Evolutionary conservation across 2,888 invertebrate species (phyloP).

Genomic region (Eurytoma adleriae): DNA sequence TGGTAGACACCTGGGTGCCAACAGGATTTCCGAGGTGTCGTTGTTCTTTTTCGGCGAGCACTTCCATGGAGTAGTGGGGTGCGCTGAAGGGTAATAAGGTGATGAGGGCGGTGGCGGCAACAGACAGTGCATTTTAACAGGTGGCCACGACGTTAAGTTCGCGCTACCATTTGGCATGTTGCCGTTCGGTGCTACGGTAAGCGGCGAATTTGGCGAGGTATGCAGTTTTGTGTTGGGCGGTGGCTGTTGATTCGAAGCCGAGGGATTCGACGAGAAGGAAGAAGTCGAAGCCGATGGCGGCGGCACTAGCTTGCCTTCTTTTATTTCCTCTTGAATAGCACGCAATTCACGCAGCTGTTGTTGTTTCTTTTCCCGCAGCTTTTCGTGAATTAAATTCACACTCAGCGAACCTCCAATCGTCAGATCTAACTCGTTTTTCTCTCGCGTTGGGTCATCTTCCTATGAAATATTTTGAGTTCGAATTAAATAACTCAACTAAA

Average conservation of each 20-base stretch:
- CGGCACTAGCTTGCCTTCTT: constrained; percentile 86
- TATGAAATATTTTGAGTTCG: background rate
- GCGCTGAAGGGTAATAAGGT: constrained; percentile 68
- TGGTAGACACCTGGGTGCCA: constrained; percentile 82
- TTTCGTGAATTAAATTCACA: constrained; percentile 83
- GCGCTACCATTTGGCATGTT: constrained; percentile 46
- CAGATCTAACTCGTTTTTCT: constrained; percentile 83
- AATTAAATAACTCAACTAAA: background rate
- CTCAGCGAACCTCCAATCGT: constrained; percentile 84
- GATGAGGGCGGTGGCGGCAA: constrained; percentile 68
- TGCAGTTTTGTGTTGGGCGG: constrained; percentile 80
- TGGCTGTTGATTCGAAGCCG: constrained; percentile 74
- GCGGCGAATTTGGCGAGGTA: constrained; percentile 70
- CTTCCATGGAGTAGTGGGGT: constrained; percentile 40
- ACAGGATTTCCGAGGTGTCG: constrained; percentile 87
- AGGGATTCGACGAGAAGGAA: constrained; percentile 68
- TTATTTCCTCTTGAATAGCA: constrained; percentile 91
- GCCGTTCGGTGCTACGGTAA: constrained; percentile 66
- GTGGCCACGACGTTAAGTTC: constrained; percentile 70
- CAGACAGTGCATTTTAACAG: constrained; percentile 74
- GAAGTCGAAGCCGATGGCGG: constrained; percentile 79
- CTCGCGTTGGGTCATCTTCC: constrained; percentile 72
- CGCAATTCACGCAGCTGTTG: constrained; percentile 90
- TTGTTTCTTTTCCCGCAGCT: constrained; percentile 91
- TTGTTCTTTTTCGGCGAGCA: constrained; percentile 78